Evolutionary conservation across 1,140 invertebrate genomes (phyloP).

Genomic region (Rhizoglyphus robini): DNA sequence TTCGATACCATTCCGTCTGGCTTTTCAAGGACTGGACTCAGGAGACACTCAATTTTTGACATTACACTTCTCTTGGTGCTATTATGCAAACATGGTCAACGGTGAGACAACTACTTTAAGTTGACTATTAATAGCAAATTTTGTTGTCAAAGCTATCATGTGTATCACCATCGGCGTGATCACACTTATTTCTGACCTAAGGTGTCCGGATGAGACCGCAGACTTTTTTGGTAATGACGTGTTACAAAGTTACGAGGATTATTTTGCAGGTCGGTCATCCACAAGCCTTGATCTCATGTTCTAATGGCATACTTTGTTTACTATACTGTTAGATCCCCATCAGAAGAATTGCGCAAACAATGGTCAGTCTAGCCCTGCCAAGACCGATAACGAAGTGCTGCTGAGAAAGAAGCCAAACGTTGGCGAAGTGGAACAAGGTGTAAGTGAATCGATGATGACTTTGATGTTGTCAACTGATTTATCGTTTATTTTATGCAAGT

Average conservation of each 20-base stretch:
- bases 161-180: constrained; percentile 38
- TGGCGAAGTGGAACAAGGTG: not conserved
- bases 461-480: not conserved
- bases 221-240: constrained; percentile 44
- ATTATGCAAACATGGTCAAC: constrained; percentile 40
- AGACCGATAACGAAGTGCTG: constrained; percentile 3
- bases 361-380: not conserved
- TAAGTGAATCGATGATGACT: not conserved
- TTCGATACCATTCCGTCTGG: constrained; percentile 40
- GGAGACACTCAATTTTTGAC: constrained; percentile 29
- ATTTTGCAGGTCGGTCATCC: constrained; percentile 21
- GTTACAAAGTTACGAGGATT: constrained; percentile 41
- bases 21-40: constrained; percentile 34
- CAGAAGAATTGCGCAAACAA: not conserved
- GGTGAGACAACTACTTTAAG: constrained; percentile 32
- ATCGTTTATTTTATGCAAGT: not conserved
- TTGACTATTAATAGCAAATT: constrained; percentile 14
- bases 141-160: constrained; percentile 35
- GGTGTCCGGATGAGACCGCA: constrained; percentile 36
- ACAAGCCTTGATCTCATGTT: too few relatives aligned
- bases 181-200: constrained; percentile 35
- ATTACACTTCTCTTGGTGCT: constrained; percentile 39
- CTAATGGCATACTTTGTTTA: too few relatives aligned
- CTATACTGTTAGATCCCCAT: not conserved
- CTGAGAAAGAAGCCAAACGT: not conserved